Conservation (phyloP, 2,113 vertebrate species). For the Coryphaenoides rupestris region DNA sequence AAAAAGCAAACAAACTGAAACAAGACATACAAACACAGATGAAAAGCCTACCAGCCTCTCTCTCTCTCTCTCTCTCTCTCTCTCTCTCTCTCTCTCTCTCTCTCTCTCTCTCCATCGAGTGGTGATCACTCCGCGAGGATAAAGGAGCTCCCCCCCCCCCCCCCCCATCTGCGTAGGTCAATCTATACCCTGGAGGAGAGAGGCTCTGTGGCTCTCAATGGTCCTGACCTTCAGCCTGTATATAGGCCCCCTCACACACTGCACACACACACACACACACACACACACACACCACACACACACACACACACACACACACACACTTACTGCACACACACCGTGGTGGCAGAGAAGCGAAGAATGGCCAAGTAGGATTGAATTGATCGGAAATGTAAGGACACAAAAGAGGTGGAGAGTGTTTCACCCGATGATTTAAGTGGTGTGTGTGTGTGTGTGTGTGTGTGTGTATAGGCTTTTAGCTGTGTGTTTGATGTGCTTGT, state of each 20-base stretch:
- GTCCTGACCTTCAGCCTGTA: constrained; percentile 29
- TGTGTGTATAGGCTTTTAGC: background rate
- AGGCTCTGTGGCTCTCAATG: constrained; percentile 26
- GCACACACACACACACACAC: constrained; percentile 17
- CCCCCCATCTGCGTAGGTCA: background rate
- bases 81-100: background rate
- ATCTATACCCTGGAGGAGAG: constrained; percentile 21
- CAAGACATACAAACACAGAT: background rate
- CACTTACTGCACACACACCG: background rate
- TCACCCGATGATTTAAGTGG: background rate
- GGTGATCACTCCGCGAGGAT: background rate
- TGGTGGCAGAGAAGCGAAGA: constrained; percentile 1
- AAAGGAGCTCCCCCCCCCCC: background rate
- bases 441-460: background rate
- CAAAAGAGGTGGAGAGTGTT: constrained; percentile 9
- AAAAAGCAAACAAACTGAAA: constrained; percentile 3
- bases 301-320: constrained; percentile 8
- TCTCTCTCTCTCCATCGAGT: background rate
- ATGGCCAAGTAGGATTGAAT: constrained; percentile 10
- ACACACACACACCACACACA: constrained; percentile 1
- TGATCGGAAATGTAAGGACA: constrained; percentile 5
- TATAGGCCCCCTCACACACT: background rate
- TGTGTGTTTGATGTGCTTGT: constrained; percentile 1
- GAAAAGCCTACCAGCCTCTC: background rate
- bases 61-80: background rate